Evolutionary conservation across 2,888 invertebrate genomes (phyloP), one percentile per base, ranked within the genome.

Genomic region (Agriopis marginaria): DNA sequence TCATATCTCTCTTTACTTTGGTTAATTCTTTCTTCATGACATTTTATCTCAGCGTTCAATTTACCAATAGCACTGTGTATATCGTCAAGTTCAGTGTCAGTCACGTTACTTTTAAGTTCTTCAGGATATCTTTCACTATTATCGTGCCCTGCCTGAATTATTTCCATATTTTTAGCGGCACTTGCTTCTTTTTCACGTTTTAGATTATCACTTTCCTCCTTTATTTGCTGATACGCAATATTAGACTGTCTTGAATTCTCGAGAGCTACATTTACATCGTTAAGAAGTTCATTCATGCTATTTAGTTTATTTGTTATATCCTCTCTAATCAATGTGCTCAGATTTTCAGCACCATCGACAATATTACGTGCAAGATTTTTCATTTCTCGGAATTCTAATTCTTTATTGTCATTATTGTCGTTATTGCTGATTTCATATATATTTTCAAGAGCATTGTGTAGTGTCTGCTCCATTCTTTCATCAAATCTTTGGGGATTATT

Each of bases 291-390:
- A 73, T 93, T 92, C 92, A 94, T 93, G 68, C 89, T 92, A 44
- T 94, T 91, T 0, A 94, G 74, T 80, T 94, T 94, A 74, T 93
- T 94, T 1, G 91, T 92, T 61, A 94, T 94, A 79, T 94, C 94
- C 82, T 90, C 92, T 66, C 86, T 84, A 58, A 94, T 92, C 1
- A 94, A 78, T n/a, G 90, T 90, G 66, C 91, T 88, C 0, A 93
- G 75, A 73, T 92, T 92, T 76, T 94, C 94, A 56, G 93, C 92
- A 4, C 91, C 92, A 79, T 92, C 89, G 1, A 93, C 92, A 55
- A 94, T 89, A 77, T 90, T 93, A 32, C 80, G 82, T 11, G 92
- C 90, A 9, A 93, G 79, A 70, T 81, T 87, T 78, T 87, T 91
- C 92, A 93, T 93, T 83, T 93, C 91, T 70, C 84, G 87, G 40